phyloP scores from a whole-genome alignment of 2,888 invertebrate genomes.

The Merodon equestris region DNA sequence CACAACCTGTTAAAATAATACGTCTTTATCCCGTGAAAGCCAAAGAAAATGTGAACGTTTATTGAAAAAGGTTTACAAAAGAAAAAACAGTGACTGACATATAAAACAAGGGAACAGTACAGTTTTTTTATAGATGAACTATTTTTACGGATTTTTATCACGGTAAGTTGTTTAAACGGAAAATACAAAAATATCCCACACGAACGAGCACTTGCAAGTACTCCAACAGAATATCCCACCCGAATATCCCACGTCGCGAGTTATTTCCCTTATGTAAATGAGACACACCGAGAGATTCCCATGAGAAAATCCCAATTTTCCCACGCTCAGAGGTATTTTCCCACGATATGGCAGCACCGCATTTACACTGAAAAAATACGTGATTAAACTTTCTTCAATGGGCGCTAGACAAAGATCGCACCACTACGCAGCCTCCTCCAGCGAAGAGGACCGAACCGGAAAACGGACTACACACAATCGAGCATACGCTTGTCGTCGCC shows the following conservation, averaged over 20 bases:
- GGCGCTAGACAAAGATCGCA: constrained; percentile 58
- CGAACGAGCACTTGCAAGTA: constrained; percentile 17
- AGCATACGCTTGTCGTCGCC: neutral
- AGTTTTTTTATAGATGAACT: too few relatives aligned
- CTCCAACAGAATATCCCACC: neutral
- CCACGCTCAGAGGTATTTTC: constrained; percentile 75
- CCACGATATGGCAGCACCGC: constrained; percentile 73
- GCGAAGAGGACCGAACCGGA: constrained; percentile 36
- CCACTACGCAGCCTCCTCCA: constrained; percentile 7
- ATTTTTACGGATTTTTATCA: too few relatives aligned
- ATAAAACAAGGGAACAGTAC: too few relatives aligned
- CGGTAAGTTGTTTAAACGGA: too few relatives aligned
- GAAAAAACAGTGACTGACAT: too few relatives aligned
- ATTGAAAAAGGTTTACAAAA: too few relatives aligned
- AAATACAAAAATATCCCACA: too few relatives aligned
- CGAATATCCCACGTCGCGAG: constrained; percentile 3
- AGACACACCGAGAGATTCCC: constrained; percentile 63
- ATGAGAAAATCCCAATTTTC: constrained; percentile 74
- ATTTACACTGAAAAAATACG: constrained; percentile 69
- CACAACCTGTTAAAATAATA: too few relatives aligned
- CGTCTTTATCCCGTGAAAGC: too few relatives aligned
- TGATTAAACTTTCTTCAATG: constrained; percentile 70
- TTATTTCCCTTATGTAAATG: constrained; percentile 56
- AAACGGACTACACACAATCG: constrained; percentile 33
- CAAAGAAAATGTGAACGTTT: too few relatives aligned